phyloP scores from a whole-genome alignment of 2,888 invertebrate genomes.

The Pecten maximus region DNA sequence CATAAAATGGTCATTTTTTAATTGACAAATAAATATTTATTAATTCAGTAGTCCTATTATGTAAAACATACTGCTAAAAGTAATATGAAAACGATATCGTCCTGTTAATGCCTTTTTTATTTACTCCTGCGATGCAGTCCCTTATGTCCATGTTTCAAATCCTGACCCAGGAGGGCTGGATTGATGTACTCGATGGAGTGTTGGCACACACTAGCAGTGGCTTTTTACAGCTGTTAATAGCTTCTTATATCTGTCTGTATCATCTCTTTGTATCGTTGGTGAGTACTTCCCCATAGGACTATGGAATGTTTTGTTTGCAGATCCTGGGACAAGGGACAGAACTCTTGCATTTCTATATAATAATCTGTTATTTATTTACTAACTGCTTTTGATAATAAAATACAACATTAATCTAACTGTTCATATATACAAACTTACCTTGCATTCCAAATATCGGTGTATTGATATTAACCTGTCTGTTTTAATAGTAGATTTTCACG shows the following conservation, averaged over 20 bases:
- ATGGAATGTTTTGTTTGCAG: not conserved
- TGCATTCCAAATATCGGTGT: not conserved
- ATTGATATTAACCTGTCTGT: not conserved
- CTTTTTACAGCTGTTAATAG: conserved; percentile 65
- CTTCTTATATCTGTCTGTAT: conserved; percentile 77
- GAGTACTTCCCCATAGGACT: conserved; percentile 60
- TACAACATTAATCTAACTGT: not conserved
- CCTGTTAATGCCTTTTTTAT: conserved; percentile 16
- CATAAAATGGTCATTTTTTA: too few species aligned
- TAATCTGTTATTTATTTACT: not conserved
- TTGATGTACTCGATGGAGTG: conserved; percentile 77
- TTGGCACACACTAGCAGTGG: conserved; percentile 62
- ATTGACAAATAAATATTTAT: too few species aligned
- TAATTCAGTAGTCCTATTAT: too few species aligned
- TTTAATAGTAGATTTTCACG: not conserved
- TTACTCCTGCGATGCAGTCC: conserved; percentile 71
- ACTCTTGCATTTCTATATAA: conserved; percentile 14
- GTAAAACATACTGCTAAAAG: too few species aligned
- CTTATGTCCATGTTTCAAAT: conserved; percentile 82
- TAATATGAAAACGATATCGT: not conserved
- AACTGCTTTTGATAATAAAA: not conserved
- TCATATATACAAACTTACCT: not conserved
- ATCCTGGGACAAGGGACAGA: conserved; percentile 15
- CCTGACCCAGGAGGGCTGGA: conserved; percentile 82
- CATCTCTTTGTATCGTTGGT: conserved; percentile 78